phyloP scores from a whole-genome alignment of 2,113 vertebrate genomes.

The Corvus moneduloides region DNA sequence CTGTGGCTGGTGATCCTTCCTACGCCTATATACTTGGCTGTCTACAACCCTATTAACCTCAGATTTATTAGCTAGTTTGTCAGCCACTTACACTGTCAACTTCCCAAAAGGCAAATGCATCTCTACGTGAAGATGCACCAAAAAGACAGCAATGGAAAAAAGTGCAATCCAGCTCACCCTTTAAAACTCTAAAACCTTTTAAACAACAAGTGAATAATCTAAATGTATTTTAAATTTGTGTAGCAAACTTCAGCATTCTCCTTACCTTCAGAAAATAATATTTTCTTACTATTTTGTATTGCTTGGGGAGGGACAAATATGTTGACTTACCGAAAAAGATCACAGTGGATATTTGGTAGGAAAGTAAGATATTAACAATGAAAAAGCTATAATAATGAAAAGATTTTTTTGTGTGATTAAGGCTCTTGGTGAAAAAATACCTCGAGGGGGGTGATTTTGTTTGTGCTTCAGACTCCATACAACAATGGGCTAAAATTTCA shows the following conservation, averaged over 20 bases:
- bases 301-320: background rate
- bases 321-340: background rate
- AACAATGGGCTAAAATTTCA: background rate
- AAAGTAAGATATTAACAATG: background rate
- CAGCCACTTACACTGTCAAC: constrained; percentile 69
- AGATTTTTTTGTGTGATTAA: constrained; percentile 8
- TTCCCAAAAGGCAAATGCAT: constrained; percentile 70
- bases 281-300: background rate
- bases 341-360: background rate
- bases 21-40: constrained; percentile 66
- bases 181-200: constrained; percentile 8
- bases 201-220: background rate
- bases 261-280: background rate
- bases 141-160: constrained; percentile 54
- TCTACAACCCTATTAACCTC: constrained; percentile 76
- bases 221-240: background rate
- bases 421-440: background rate
- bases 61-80: constrained; percentile 78
- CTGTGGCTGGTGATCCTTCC: constrained; percentile 65
- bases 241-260: background rate
- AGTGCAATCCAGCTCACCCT: constrained; percentile 13
- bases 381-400: background rate
- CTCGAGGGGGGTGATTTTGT: background rate
- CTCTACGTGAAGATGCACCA: constrained; percentile 60
- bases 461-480: background rate